A percentile compares a stretch with the other conserved stretches of the same genome.
Evolutionary conservation across 1,140 invertebrate species (phyloP).

Genomic region (Paraescarpia echinospica): DNA sequence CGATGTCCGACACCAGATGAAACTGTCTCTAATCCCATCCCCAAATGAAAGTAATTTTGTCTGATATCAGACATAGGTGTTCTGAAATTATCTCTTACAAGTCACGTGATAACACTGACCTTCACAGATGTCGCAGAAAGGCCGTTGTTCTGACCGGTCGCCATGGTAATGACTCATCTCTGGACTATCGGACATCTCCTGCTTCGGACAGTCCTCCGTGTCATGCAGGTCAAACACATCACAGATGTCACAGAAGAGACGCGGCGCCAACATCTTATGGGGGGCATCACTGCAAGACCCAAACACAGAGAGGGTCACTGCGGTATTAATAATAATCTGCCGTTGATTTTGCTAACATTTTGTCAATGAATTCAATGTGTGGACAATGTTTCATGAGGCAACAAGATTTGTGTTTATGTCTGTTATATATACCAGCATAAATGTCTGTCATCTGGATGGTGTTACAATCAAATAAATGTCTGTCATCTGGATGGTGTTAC

Average conservation of each 20-base stretch:
- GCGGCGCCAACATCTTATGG: slow-evolving; percentile 53
- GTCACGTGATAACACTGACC: slow-evolving; percentile 63
- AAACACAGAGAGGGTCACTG: neutral
- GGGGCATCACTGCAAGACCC: neutral
- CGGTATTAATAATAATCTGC: neutral
- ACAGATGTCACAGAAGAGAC: slow-evolving; percentile 96
- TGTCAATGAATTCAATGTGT: neutral
- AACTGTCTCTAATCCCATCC: too few species aligned
- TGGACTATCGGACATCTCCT: slow-evolving; percentile 62
- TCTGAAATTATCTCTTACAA: too few species aligned
- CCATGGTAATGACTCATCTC: slow-evolving; percentile 59
- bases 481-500: too few species aligned
- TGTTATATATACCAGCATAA: too few species aligned
- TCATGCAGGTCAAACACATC: slow-evolving; percentile 95
- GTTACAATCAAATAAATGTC: too few species aligned
- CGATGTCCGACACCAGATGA: too few species aligned
- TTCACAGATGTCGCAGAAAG: slow-evolving; percentile 93
- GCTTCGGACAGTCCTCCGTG: slow-evolving; percentile 92
- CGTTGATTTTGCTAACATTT: neutral
- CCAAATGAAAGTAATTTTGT: too few species aligned
- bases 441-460: too few species aligned
- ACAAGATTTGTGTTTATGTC: too few species aligned
- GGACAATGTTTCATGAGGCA: neutral
- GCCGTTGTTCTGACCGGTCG: slow-evolving; percentile 64
- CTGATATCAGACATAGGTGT: too few species aligned